phyloP scores from a whole-genome alignment of 1,140 invertebrate genomes.

The Zaprionus gabonicus region DNA sequence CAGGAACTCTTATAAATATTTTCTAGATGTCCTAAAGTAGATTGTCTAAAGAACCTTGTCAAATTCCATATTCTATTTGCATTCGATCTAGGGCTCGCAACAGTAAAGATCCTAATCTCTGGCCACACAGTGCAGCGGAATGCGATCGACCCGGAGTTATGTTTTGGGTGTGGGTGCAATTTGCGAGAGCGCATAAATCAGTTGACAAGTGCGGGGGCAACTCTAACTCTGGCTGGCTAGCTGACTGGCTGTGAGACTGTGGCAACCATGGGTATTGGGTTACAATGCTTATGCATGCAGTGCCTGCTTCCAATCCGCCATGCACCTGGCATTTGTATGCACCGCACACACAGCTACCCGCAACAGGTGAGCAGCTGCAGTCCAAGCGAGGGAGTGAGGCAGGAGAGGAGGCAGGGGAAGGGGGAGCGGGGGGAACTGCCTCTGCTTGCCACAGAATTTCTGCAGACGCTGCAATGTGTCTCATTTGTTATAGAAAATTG shows the following conservation, averaged over 20 bases:
- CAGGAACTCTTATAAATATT: too few species aligned
- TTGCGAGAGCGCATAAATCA: slow-evolving; percentile 77
- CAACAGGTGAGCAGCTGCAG: slow-evolving; percentile 32
- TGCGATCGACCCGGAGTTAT: slow-evolving; percentile 65
- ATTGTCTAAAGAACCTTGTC: background rate
- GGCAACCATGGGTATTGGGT: slow-evolving; percentile 62
- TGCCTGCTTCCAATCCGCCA: slow-evolving; percentile 9
- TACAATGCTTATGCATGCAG: slow-evolving; percentile 60
- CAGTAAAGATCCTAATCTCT: slow-evolving; percentile 12
- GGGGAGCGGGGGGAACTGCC: slow-evolving; percentile 8
- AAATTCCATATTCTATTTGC: background rate
- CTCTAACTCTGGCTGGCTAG: slow-evolving; percentile 35
- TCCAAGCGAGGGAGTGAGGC: background rate
- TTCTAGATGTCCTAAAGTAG: background rate
- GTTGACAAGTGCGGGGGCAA: slow-evolving; percentile 75
- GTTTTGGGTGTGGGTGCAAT: slow-evolving; percentile 73
- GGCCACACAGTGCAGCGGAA: slow-evolving; percentile 63
- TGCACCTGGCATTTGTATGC: slow-evolving; percentile 58
- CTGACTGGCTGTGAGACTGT: slow-evolving; percentile 22
- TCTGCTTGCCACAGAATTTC: slow-evolving; percentile 55
- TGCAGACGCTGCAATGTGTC: slow-evolving; percentile 79
- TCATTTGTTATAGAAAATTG: slow-evolving; percentile 72
- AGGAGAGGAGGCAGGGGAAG: background rate
- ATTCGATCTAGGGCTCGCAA: background rate
- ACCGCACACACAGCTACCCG: slow-evolving; percentile 13